phyloP scores from a whole-genome alignment of 2,888 invertebrate species.

The Oscheius sp. region DNA sequence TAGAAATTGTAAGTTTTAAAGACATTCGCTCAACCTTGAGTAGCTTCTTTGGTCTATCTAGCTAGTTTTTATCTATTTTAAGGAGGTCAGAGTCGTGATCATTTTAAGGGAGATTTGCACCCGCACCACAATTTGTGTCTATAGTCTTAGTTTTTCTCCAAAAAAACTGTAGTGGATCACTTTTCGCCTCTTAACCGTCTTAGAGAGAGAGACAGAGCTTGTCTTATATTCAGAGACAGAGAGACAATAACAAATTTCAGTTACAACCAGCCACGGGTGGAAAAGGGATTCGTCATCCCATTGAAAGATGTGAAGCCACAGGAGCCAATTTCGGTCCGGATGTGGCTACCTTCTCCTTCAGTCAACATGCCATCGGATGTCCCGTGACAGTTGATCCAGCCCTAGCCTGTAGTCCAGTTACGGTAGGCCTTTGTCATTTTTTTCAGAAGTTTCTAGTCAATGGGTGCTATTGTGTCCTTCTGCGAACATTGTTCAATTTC shows the following conservation, averaged over 20 bases:
- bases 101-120: too few relatives aligned
- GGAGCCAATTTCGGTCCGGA: conserved; percentile 71
- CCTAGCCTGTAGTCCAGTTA: conserved; percentile 61
- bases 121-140: too few relatives aligned
- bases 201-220: too few relatives aligned
- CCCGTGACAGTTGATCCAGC: conserved; percentile 54
- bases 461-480: neutral
- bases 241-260: neutral
- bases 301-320: conserved; percentile 61
- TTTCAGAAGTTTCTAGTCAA: neutral
- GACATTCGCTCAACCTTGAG: too few relatives aligned
- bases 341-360: conserved; percentile 56
- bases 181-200: too few relatives aligned
- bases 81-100: too few relatives aligned
- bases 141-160: too few relatives aligned
- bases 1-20: conserved; percentile 31
- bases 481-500: too few relatives aligned
- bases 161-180: too few relatives aligned
- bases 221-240: too few relatives aligned
- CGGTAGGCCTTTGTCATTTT: conserved; percentile 40
- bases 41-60: too few relatives aligned
- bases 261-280: conserved; percentile 28
- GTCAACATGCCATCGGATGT: conserved; percentile 60
- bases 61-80: too few relatives aligned
- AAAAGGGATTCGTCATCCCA: conserved; percentile 23